These are phyloP conservation scores for Polietes domitor DNA, from an alignment of 2,888 invertebrate genomes.

Conservation along the genomic window DNA sequence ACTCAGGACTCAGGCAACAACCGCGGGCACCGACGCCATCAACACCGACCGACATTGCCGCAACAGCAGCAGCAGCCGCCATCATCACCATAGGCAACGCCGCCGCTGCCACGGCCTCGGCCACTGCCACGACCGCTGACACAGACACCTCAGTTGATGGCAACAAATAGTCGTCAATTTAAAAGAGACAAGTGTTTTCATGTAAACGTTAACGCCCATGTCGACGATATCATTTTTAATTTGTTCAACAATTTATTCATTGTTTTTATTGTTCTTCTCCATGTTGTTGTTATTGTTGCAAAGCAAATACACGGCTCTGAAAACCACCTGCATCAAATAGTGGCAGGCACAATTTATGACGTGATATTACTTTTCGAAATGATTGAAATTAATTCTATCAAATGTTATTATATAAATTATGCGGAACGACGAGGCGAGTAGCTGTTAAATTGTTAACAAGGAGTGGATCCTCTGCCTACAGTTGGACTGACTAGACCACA, in stretches of 20 bases:
- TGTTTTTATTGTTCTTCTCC: slow-evolving; percentile 24
- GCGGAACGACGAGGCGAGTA: background rate
- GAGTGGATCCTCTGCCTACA: background rate
- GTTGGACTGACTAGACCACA: background rate
- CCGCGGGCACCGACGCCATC: background rate
- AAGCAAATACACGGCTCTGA: background rate
- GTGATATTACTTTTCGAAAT: slow-evolving; percentile 7
- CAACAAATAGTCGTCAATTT: slow-evolving; percentile 35
- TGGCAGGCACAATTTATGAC: background rate
- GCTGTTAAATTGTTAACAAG: background rate
- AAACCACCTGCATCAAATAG: slow-evolving; percentile 16
- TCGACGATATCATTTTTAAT: slow-evolving; percentile 60
- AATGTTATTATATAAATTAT: slow-evolving; percentile 33
- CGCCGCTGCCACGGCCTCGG: slow-evolving; percentile 9
- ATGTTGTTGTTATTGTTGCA: slow-evolving; percentile 19
- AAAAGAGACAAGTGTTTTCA: slow-evolving; percentile 15
- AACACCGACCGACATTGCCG: background rate
- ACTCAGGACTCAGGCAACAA: slow-evolving; percentile 4
- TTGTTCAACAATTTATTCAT: slow-evolving; percentile 61
- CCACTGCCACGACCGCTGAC: background rate
- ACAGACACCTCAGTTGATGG: background rate
- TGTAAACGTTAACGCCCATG: slow-evolving; percentile 58
- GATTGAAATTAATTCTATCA: slow-evolving; percentile 27
- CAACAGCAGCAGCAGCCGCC: slow-evolving; percentile 3
- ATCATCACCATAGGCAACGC: slow-evolving; percentile 16